Conservation (phyloP, 2,113 vertebrate genomes). For the Porphyrio hochstetteri region DNA sequence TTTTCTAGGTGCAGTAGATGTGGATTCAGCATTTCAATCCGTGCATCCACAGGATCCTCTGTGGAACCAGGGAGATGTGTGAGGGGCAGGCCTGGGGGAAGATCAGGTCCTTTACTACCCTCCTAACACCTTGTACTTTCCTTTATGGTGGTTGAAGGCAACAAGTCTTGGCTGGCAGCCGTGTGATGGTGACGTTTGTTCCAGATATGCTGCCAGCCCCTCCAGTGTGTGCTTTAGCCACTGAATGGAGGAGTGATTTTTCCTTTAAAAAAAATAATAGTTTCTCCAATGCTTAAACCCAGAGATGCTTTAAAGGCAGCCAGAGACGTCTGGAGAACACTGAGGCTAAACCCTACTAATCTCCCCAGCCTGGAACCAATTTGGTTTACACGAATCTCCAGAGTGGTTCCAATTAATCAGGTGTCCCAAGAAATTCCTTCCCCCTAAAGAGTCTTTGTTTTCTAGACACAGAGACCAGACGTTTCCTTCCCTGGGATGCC, state of each 20-base stretch:
- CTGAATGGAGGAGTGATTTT: neutral
- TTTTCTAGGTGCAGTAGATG: neutral
- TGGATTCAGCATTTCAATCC: neutral
- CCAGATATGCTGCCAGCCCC: neutral
- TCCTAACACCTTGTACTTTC: neutral
- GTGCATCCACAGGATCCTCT: neutral
- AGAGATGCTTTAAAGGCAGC: neutral
- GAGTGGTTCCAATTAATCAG: constrained; percentile 24
- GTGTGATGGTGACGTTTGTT: neutral
- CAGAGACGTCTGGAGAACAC: neutral
- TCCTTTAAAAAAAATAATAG: neutral
- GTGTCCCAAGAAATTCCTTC: constrained; percentile 24
- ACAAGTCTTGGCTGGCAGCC: neutral
- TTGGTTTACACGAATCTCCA: neutral
- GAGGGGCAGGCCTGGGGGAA: neutral
- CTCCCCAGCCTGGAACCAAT: constrained; percentile 40
- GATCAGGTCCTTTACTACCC: neutral
- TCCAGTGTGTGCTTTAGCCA: neutral
- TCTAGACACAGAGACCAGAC: neutral
- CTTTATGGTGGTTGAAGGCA: neutral
- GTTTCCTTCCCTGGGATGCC: neutral
- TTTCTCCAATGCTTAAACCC: neutral
- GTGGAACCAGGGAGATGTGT: neutral
- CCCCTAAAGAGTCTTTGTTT: neutral
- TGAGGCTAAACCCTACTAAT: neutral